Base-by-base conservation (phyloP, 2,113 vertebrate genomes). In the Pluvialis apricaria region DNA sequence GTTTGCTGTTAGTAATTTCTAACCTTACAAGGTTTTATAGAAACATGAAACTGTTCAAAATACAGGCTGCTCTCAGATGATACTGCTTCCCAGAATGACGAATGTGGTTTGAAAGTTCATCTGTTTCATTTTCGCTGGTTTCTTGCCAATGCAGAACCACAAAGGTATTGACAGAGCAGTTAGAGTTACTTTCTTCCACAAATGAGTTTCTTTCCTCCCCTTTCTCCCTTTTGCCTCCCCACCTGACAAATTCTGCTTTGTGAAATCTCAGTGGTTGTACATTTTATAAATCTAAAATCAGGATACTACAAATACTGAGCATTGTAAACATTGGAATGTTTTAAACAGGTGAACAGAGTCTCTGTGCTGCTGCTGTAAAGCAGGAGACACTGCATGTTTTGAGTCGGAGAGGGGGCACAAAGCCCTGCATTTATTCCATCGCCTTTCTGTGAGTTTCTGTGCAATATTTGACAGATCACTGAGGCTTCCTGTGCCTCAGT, bases 61-160 rank as follows among this genome's bases (percentile, higher is more conserved):
- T 64, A 69, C 28, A 80, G 68, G 29, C 45, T 77, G 58, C 32
- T 94, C 91, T 91, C 72, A 76, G 73, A 28, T 61, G 32, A 52
- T 84, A 86, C 86, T 88, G 38, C 55, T 82, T 78, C 66, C 73
- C 86, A 87, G 70, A 97, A 84, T 82, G 68, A 66, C 0, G 0
- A 11, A n/a, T 73, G 49, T 62, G 80, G 64, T 95, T 96, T 95
- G 66, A 92, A 91, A 85, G 77, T 93, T 89, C 49, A n/a, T 73
- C 64, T 72, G 15, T 94, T 94, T 94, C 77, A 82, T 94, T 94
- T 96, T 97, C 9, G 2, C 45, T 89, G 2, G 54, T 51, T 87
- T 87, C 68, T 94, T 89, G 66, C 78, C 40, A 21, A 82, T 92
- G 73, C 29, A 76, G 84, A 94, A 84, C 77, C 78, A 82, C 62